phyloP scores from a whole-genome alignment of 2,797 vertebrate genomes.

The Enteromius treurensis region DNA sequence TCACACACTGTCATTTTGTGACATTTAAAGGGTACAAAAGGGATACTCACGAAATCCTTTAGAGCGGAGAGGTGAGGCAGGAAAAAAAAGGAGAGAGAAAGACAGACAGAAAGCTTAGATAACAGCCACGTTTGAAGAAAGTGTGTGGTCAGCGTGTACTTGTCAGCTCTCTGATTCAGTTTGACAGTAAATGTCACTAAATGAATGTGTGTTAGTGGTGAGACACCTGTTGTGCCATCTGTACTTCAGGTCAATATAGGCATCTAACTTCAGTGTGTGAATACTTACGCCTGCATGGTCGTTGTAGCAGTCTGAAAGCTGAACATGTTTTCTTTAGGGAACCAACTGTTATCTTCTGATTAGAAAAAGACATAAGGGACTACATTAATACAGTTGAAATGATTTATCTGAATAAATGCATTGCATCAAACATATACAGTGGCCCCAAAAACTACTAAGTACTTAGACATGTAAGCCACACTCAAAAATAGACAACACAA shows the following conservation, averaged over 20 bases:
- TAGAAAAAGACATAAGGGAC: slow-evolving; percentile 52
- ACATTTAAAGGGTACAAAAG: slow-evolving; percentile 42
- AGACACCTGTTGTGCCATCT: slow-evolving; percentile 45
- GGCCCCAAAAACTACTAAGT: neutral
- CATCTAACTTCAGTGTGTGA: neutral
- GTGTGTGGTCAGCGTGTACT: slow-evolving; percentile 34
- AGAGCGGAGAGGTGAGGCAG: slow-evolving; percentile 27
- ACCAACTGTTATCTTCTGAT: slow-evolving; percentile 95
- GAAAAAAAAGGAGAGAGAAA: slow-evolving; percentile 40
- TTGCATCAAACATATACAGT: neutral
- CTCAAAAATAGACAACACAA: neutral
- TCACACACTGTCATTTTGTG: slow-evolving; percentile 21
- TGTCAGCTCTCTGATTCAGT: slow-evolving; percentile 36
- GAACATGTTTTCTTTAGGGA: slow-evolving; percentile 98
- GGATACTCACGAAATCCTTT: slow-evolving; percentile 98
- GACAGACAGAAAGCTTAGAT: slow-evolving; percentile 46
- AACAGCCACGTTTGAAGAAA: slow-evolving; percentile 24
- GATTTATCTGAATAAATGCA: neutral
- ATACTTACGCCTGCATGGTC: slow-evolving; percentile 99
- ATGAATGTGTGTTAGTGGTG: slow-evolving; percentile 21
- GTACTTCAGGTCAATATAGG: slow-evolving; percentile 41
- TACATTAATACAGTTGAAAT: neutral
- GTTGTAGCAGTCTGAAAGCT: slow-evolving; percentile 96
- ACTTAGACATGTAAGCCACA: neutral
- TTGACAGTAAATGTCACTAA: slow-evolving; percentile 44